phyloP scores from a whole-genome alignment of 2,113 vertebrate genomes.

The Neolamprologus variostigma region DNA sequence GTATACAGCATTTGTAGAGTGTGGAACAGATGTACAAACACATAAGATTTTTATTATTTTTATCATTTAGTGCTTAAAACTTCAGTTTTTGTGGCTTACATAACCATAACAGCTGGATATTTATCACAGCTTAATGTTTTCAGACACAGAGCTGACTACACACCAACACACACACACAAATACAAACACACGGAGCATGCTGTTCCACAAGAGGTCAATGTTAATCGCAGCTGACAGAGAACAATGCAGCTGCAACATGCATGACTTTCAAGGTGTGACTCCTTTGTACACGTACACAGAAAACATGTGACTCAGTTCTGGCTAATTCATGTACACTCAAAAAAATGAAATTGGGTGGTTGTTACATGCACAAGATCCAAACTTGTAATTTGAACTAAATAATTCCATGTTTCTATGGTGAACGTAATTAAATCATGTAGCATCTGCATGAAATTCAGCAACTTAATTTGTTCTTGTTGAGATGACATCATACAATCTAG shows the following conservation, averaged over 20 bases:
- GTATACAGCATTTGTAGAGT: background rate
- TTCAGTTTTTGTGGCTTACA: background rate
- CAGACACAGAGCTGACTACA: background rate
- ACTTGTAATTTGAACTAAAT: too few species aligned
- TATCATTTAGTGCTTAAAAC: background rate
- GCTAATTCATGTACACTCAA: background rate
- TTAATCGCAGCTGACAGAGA: conserved; percentile 22
- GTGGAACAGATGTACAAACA: background rate
- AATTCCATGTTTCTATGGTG: too few species aligned
- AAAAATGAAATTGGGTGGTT: too few species aligned
- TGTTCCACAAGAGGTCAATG: background rate
- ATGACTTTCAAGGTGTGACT: conserved; percentile 25
- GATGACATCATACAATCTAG: too few species aligned
- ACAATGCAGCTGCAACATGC: conserved; percentile 8
- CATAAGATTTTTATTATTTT: background rate
- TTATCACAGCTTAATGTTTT: background rate
- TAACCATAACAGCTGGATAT: background rate
- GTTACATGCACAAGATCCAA: too few species aligned
- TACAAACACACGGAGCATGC: background rate
- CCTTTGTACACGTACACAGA: background rate
- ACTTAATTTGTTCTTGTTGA: too few species aligned
- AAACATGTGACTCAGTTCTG: background rate
- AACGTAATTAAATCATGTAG: too few species aligned
- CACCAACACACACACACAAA: background rate
- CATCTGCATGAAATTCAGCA: too few species aligned